Evolutionary conservation across 2,113 vertebrate species (phyloP), one percentile per base, ranked within the genome.

Genomic region (Micronycteris hirsuta): DNA sequence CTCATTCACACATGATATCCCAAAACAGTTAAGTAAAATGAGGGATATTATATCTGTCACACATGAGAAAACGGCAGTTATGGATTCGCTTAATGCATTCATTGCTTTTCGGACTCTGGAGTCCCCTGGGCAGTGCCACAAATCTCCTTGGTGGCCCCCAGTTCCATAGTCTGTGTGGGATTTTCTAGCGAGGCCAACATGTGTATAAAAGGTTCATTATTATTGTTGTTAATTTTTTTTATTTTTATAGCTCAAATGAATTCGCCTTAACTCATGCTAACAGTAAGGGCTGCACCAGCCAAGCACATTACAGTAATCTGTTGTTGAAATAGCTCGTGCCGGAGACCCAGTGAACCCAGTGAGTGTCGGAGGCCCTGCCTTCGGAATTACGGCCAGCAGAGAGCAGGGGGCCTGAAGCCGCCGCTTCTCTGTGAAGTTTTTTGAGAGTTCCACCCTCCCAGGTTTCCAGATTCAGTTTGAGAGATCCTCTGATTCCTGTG

Each of bases 41-140:
- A 96, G 93, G 97, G 94, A 97, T 96, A 96, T 95, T 96, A 52
- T 96, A 96, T 97, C 95, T 97, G 96, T 97, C 97, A 98, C 96
- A 97, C 94, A 93, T 96, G 97, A 97, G 93, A 58, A 95, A 94
- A 68, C 86, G 81, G 80, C 91, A 96, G 95, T 97, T 97, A 96
- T 89, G 74, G 94, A 95, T 97, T 84, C 54, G 0, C 86, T 94
- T 97, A 97, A 81, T 92, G 58, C 93, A 96, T 96, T 96, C 97
- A 95, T 97, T 97, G 96, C 94, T 94, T 94, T 94, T 68, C 97
- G 96, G 94, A 94, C 89, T 93, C 86, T 94, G 56, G 70, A 81
- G 41, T 97, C 93, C 96, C 94, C 54, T 80, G 96, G 89, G 95
- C 65, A 86, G 67, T 85, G 54, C 91, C 91, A 94, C 93, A 96